Base-by-base conservation (phyloP, 2,797 vertebrate genomes). In the Tapirus indicus region DNA sequence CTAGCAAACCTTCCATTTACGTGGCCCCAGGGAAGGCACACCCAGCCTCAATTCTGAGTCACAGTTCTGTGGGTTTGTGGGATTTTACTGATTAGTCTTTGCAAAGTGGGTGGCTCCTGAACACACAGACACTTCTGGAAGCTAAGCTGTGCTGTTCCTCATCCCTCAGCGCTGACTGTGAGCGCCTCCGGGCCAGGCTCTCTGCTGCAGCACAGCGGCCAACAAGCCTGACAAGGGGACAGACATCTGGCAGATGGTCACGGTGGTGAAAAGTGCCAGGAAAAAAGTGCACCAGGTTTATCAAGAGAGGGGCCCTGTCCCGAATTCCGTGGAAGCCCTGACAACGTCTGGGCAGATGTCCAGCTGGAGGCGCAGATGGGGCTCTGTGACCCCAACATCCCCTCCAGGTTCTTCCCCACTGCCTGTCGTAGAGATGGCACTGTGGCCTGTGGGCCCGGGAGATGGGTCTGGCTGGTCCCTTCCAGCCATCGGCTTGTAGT, bases 241-340 rank as follows among this genome's bases (percentile, higher is more conserved):
- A 38, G n/a, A 52, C n/a, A 4, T 21, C 74, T 23, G 0, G 10
- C 7, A 7, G 0, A 2, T 7, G 60, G 60, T 4, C 74, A 7
- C 1, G 0, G 5, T 13, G 3, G 38, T 38, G 56, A 52, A 20
- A 88, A 27, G 0, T 14, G 72, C 11, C 17, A 2, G 58, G 25
- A 25, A 13, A 5, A 52, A 64, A 49, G 1, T 3, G 2, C 21
- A 11, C 14, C 14, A 4, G 13, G 9, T 38, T 12, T 16, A 9
- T 35, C 6, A 1, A 35, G 32, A 66, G 44, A 25, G 21, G 80
- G 64, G 56, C 54, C 71, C 44, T 17, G 27, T 17, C 7, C 72
- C 44, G 25, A 29, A 13, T 8, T 17, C 27, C 72, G 3, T 5
- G 25, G 41, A 32, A 29, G 14, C 41, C 38, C 69, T 3, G 41